phyloP scores from a whole-genome alignment of 2,888 invertebrate genomes.

The Hyppa rectilinea region DNA sequence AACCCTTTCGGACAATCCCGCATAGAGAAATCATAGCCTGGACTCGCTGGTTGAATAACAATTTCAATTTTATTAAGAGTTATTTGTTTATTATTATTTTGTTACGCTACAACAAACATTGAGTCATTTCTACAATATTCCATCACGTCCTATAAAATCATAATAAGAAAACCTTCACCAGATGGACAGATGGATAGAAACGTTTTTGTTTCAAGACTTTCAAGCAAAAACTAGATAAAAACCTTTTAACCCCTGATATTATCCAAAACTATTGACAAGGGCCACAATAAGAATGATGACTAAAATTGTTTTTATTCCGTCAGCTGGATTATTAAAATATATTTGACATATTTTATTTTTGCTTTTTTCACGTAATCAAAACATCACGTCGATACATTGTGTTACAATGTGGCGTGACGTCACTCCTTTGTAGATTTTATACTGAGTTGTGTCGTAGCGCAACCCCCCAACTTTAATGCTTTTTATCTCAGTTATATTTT shows the following conservation, averaged over 20 bases:
- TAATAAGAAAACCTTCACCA: neutral
- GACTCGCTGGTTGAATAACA: constrained; percentile 11
- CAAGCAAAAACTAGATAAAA: neutral
- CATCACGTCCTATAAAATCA: neutral
- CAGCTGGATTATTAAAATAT: no score
- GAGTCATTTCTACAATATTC: neutral
- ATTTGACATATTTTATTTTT: no score
- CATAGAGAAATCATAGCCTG: neutral
- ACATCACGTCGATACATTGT: no score
- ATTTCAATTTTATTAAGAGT: neutral
- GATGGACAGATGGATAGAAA: neutral
- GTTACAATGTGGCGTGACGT: no score
- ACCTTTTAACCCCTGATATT: neutral
- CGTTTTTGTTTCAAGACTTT: neutral
- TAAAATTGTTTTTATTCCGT: no score
- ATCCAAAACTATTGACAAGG: neutral
- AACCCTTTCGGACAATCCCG: no score
- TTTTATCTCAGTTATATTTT: no score
- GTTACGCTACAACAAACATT: neutral
- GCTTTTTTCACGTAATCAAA: no score
- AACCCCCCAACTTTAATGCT: no score
- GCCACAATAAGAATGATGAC: no score
- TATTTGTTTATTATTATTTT: neutral
- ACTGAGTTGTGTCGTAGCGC: no score
- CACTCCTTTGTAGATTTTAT: no score